Evolutionary conservation across 2,888 invertebrate species (phyloP), one percentile per base, ranked within the genome.

Genomic region (Piscicola geometra): DNA sequence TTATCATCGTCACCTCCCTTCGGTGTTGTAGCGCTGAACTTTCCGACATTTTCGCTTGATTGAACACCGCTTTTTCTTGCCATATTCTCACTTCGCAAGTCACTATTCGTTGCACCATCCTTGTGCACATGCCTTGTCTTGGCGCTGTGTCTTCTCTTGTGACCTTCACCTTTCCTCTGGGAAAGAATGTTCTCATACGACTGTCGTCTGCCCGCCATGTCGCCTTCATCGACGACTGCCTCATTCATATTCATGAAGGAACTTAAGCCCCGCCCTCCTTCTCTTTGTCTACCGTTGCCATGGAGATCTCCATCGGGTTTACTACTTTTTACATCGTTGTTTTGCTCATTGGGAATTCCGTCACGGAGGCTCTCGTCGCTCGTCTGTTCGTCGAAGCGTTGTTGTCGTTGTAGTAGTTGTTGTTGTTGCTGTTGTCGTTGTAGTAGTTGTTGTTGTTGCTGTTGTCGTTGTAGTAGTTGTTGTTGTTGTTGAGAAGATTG

Each of bases 391-490:
- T 70, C 71, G 25, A 47, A 28, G 5, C 36, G 47, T n/a, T 36
- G 71, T 18, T 41, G 30, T 25, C 36, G 47, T 15, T 47, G 71
- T 25, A 28, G 71, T 28, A 25, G 71, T 70, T 70, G 28, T 28
- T 70, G 71, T 12, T 47, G 71, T 2, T 35, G 71, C 71, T 35
- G 71, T 50, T 18, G 15, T 50, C n/a, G 52, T 21, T 70, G 71
- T 9, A n/a, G 18, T n/a, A 41, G 71, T n/a, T 47, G 71, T 25
- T 70, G 71, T 12, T 70, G 71, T 50, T 18, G 15, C 52, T 18
- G 52, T 50, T 18, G 52, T 9, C 41, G 25, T n/a, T n/a, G n/a
- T n/a, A n/a, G n/a, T n/a, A n/a, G n/a, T n/a, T n/a, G n/a, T n/a
- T n/a, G n/a, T n/a, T n/a, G n/a, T n/a, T n/a, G 9, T 15, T 41